A percentile compares a stretch with the other conserved stretches of the same genome.
Evolutionary conservation across 2,888 invertebrate species (phyloP).

Genomic region (Drosophila peninsularis): DNA sequence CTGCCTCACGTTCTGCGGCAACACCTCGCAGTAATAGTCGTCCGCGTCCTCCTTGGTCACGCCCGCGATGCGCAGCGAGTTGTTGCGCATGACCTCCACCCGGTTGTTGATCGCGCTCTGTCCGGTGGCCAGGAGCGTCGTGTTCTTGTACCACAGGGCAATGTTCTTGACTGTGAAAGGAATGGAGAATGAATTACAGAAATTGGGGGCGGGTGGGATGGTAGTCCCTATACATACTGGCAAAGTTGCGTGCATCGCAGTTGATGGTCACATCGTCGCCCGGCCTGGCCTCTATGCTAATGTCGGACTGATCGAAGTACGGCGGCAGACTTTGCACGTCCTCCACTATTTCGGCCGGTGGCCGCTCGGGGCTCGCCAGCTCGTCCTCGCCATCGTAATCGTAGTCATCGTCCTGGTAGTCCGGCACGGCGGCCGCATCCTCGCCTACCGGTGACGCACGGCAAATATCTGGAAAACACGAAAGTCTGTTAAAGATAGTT

Average conservation of each 20-base stretch:
- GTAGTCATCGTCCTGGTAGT: conserved; percentile 65
- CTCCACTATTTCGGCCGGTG: neutral
- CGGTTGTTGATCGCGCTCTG: conserved; percentile 61
- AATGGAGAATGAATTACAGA: no score
- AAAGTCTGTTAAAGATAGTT: conserved; percentile 1
- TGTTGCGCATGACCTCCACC: conserved; percentile 74
- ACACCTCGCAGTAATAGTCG: conserved; percentile 77
- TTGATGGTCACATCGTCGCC: conserved; percentile 76
- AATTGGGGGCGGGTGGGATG: no score
- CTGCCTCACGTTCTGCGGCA: conserved; percentile 74
- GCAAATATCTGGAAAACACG: conserved; percentile 32
- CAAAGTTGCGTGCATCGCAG: conserved; percentile 81
- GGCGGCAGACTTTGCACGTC: conserved; percentile 45
- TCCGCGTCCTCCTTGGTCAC: conserved; percentile 74
- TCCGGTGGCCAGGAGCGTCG: conserved; percentile 68
- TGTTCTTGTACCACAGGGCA: conserved; percentile 80
- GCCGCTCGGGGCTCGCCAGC: conserved; percentile 9
- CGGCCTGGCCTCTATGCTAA: conserved; percentile 63
- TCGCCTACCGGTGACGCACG: conserved; percentile 45
- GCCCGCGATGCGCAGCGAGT: conserved; percentile 71
- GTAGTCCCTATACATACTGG: no score
- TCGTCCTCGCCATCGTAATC: conserved; percentile 64
- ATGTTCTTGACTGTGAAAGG: conserved; percentile 69
- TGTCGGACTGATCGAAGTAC: conserved; percentile 71
- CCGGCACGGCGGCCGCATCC: neutral